These are phyloP conservation scores for Anniella stebbinsi DNA, from an alignment of 2,797 vertebrate genomes.

Conservation along the genomic window DNA sequence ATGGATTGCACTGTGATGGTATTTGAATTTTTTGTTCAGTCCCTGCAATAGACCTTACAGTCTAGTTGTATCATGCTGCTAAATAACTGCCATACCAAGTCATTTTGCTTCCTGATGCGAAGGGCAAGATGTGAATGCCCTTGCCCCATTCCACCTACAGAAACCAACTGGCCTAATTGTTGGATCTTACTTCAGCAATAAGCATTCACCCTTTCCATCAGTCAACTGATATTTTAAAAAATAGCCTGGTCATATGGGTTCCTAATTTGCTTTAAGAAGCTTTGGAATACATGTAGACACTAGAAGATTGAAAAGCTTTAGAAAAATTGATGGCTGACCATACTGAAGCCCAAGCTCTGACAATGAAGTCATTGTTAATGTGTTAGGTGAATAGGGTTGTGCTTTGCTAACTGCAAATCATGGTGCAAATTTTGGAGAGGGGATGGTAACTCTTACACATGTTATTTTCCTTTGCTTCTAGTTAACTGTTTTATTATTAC, in stretches of 20 bases:
- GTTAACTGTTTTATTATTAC: conserved; percentile 1
- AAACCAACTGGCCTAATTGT: too few species aligned
- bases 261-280: background rate
- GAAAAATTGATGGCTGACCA: background rate
- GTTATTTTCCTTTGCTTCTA: background rate
- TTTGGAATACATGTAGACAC: background rate
- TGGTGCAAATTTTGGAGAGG: background rate
- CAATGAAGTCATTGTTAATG: background rate
- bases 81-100: background rate
- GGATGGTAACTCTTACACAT: background rate
- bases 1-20: background rate
- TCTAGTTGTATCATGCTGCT: background rate
- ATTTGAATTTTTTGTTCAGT: background rate
- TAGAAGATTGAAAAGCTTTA: background rate
- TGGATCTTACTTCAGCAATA: too few species aligned
- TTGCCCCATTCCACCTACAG: too few species aligned
- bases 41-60: background rate
- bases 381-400: background rate
- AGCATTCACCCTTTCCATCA: background rate
- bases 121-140: too few species aligned
- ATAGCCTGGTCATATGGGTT: background rate
- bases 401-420: background rate
- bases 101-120: too few species aligned
- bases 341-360: background rate
- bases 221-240: background rate